Evolutionary conservation across 2,888 invertebrate genomes (phyloP), one percentile per base, ranked within the genome.

Genomic region (Dynastes maya): DNA sequence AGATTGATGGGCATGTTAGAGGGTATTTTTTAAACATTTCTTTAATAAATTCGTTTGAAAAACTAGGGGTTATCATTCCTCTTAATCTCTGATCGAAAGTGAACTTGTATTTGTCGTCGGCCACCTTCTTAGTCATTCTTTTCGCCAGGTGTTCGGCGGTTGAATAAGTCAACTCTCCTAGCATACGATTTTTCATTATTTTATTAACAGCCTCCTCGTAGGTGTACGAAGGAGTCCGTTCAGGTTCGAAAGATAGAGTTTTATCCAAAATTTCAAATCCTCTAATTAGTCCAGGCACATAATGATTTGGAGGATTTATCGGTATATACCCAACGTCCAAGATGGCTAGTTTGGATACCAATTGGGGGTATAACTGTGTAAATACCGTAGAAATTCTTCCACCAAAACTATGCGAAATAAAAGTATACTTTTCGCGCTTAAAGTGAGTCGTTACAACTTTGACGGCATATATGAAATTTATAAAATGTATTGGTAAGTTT

Each of bases 391-490:
- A 49, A 8, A 80, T 55, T 70, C 71, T 68, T 61, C 61, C 80
- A 2, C 77, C 77, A 32, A 75, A 88, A 83, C 88, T 88, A 77
- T 88, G 88, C 0, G 85, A 88, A 68, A 89, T 81, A 55, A 88
- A 80, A 37, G 86, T 85, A 79, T 86, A 87, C 79, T 85, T 86
- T 65, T 85, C 78, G 49, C 83, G 82, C 65, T 86, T 84, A 75
- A 88, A 87, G 82, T 86, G 83, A 9, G 86, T 82, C 11, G 83
- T 75, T 9, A 87, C 80, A 55, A 85, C 68, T 82, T 83, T 85
- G 67, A 85, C 84, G 0, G 82, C 82, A 13, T 90, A 88, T 11
- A 91, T 83, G 80, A 90, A 85, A 81, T 92, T 90, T 22, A 89
- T 85, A 0, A 70, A 76, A 67, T 79, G 65, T 27, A 79, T 72